Evolutionary conservation across 2,797 vertebrate genomes (phyloP).

Genomic region (Notoglanidium macrostoma): DNA sequence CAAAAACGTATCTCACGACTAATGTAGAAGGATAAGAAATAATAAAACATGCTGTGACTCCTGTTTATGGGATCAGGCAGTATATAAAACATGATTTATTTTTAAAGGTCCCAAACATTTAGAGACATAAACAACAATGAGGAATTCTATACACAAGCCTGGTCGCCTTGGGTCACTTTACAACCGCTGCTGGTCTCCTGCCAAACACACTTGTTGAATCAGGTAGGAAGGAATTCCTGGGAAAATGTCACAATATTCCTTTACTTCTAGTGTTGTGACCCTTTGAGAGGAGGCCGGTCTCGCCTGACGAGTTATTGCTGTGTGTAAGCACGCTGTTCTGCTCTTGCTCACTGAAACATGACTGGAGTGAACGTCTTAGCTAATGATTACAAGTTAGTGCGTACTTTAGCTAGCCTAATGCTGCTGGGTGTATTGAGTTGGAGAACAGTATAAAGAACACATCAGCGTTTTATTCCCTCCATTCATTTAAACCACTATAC

Average conservation of each 20-base stretch:
- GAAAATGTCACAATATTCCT: background rate
- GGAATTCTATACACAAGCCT: constrained; percentile 3
- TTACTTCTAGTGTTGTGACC: constrained; percentile 48
- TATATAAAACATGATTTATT: constrained; percentile 42
- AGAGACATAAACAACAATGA: background rate
- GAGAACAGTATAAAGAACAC: constrained; percentile 11
- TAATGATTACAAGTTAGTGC: constrained; percentile 59
- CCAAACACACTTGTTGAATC: background rate
- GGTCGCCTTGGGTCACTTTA: background rate
- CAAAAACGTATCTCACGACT: background rate
- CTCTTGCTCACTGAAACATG: constrained; percentile 37
- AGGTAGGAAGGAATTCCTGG: constrained; percentile 25
- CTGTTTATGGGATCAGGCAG: constrained; percentile 2
- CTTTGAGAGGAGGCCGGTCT: constrained; percentile 52
- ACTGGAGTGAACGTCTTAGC: constrained; percentile 24
- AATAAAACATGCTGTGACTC: background rate
- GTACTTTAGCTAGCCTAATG: background rate
- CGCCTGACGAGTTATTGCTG: constrained; percentile 58
- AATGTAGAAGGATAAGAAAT: background rate
- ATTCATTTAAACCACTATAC: no score
- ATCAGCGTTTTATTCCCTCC: background rate
- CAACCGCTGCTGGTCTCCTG: background rate
- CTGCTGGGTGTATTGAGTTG: background rate
- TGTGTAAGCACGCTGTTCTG: constrained; percentile 43
- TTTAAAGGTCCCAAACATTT: background rate